These are phyloP conservation scores for Lagria hirta DNA, from an alignment of 2,888 invertebrate genomes.

Conservation along the genomic window DNA sequence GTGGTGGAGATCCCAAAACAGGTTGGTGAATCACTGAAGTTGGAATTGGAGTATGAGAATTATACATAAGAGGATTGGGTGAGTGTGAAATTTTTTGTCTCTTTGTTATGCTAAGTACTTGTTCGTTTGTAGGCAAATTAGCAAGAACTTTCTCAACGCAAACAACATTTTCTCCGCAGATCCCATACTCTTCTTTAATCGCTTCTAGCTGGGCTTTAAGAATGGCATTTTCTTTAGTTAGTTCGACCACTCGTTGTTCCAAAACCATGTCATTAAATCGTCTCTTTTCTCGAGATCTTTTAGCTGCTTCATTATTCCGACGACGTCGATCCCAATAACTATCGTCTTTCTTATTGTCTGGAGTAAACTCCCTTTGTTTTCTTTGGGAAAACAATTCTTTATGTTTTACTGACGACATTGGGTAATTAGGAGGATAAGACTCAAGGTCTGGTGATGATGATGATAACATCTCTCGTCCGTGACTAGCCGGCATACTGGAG, in stretches of 20 bases:
- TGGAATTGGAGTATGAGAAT: conserved; percentile 60
- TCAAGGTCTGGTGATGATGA: conserved; percentile 51
- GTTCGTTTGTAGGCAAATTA: conserved; percentile 80
- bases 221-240: conserved; percentile 94
- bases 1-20: conserved; percentile 53
- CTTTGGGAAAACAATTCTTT: conserved; percentile 87
- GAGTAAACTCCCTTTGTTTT: conserved; percentile 95
- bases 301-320: conserved; percentile 96
- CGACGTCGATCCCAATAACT: conserved; percentile 96
- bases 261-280: conserved; percentile 96
- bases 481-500: conserved; percentile 57
- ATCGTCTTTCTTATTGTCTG: conserved; percentile 94
- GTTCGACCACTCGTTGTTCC: conserved; percentile 89
- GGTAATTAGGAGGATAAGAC: conserved; percentile 53
- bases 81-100: conserved; percentile 60
- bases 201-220: conserved; percentile 90
- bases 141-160: conserved; percentile 88
- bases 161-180: conserved; percentile 82
- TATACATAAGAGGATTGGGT: conserved; percentile 59
- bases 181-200: conserved; percentile 90
- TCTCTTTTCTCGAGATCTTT: conserved; percentile 93
- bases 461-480: conserved; percentile 52
- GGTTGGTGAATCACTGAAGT: conserved; percentile 65
- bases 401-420: conserved; percentile 61
- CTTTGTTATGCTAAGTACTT: conserved; percentile 81